These are phyloP conservation scores for Adelognathus sp. DNA, from an alignment of 2,888 invertebrate genomes.

Conservation along the genomic window DNA sequence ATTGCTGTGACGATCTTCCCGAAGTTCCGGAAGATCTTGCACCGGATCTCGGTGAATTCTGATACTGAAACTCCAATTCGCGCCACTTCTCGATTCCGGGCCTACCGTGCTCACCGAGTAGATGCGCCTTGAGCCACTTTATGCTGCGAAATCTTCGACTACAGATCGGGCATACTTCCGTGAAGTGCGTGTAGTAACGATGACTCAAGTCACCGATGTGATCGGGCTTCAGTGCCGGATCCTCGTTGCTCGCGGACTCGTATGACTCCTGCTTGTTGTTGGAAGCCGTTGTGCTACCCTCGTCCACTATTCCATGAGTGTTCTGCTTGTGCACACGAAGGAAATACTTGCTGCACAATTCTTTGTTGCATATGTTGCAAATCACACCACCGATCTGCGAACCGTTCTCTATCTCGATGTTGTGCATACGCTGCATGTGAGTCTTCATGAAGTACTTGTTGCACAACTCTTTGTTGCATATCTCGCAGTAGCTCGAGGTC, in stretches of 20 bases:
- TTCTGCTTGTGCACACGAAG: slow-evolving; percentile 98
- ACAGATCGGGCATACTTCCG: slow-evolving; percentile 92
- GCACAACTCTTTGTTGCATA: slow-evolving; percentile 99
- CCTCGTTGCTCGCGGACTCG: slow-evolving; percentile 74
- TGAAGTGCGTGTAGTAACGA: slow-evolving; percentile 86
- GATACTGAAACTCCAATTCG: slow-evolving; percentile 83
- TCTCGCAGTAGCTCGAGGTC: slow-evolving; percentile 96
- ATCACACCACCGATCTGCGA: slow-evolving; percentile 96
- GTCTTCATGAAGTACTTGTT: slow-evolving; percentile 99
- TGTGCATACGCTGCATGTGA: slow-evolving; percentile 99
- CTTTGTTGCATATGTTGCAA: slow-evolving; percentile 99
- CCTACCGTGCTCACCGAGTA: slow-evolving; percentile 92
- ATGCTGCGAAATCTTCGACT: slow-evolving; percentile 93
- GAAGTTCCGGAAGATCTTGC: slow-evolving; percentile 75
- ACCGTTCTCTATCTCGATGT: slow-evolving; percentile 95
- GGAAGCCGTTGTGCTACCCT: slow-evolving; percentile 83
- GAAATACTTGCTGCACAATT: slow-evolving; percentile 98
- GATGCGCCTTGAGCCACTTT: slow-evolving; percentile 93
- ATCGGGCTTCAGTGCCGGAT: slow-evolving; percentile 82
- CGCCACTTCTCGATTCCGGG: slow-evolving; percentile 85
- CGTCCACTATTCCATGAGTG: slow-evolving; percentile 97
- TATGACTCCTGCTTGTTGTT: slow-evolving; percentile 73
- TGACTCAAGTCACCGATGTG: slow-evolving; percentile 84
- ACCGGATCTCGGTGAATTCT: slow-evolving; percentile 80
- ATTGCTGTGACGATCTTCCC: slow-evolving; percentile 61